Evolutionary conservation across 2,888 invertebrate species (phyloP).

Genomic region (Watsonalla binaria): DNA sequence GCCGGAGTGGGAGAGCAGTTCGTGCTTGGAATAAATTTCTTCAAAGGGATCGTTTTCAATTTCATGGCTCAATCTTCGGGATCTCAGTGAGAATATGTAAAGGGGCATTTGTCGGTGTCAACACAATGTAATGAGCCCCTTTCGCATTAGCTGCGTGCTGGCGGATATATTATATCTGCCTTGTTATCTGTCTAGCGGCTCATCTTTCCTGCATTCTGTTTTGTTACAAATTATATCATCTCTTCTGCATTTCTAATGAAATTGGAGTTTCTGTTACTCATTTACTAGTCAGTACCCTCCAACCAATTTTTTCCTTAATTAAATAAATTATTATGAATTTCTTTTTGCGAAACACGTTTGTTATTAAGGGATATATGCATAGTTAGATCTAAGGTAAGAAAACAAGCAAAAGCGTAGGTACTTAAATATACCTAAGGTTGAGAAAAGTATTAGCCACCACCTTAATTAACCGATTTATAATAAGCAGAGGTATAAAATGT

Average conservation of each 20-base stretch:
- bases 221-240: too few species aligned
- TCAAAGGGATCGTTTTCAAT: constrained; percentile 78
- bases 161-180: constrained; percentile 42
- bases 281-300: too few species aligned
- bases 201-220: background rate
- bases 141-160: constrained; percentile 65
- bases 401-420: too few species aligned
- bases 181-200: constrained; percentile 12
- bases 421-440: too few species aligned
- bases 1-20: constrained; percentile 69
- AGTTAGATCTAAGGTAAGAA: too few species aligned
- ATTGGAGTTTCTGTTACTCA: too few species aligned
- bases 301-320: too few species aligned
- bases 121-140: constrained; percentile 73
- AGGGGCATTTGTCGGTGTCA: constrained; percentile 77
- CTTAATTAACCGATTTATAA: background rate
- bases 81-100: constrained; percentile 76
- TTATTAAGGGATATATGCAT: too few species aligned
- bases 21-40: constrained; percentile 78
- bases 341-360: too few species aligned
- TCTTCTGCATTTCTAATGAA: too few species aligned
- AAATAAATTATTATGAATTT: too few species aligned
- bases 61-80: constrained; percentile 78
- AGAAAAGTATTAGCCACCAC: too few species aligned
- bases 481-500: background rate